Evolutionary conservation across 2,113 vertebrate species (phyloP).

Genomic region (Tricholaema leucomelas): DNA sequence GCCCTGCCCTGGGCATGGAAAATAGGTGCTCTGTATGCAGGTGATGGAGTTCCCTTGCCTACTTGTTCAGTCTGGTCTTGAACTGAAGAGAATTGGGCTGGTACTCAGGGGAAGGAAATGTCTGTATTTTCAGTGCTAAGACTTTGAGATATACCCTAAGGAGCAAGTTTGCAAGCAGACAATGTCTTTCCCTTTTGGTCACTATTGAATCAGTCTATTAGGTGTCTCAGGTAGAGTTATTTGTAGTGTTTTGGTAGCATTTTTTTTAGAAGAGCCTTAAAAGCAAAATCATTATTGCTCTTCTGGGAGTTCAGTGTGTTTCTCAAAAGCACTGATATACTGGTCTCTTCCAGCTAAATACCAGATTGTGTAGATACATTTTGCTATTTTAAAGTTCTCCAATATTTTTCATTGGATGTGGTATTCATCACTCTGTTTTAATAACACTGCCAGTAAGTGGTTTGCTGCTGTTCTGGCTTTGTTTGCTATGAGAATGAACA

Average conservation of each 20-base stretch:
- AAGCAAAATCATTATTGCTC: neutral
- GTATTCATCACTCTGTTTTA: neutral
- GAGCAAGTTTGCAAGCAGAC: neutral
- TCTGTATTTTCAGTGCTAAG: neutral
- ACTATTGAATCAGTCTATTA: neutral
- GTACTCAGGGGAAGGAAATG: neutral
- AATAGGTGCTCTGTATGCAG: neutral
- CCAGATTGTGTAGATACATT: neutral
- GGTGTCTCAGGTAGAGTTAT: accelerated
- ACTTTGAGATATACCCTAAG: neutral
- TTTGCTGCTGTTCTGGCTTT: neutral
- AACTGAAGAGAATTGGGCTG: neutral
- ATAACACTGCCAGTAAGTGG: neutral
- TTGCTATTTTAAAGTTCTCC: neutral
- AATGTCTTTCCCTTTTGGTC: neutral
- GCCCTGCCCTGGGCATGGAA: neutral
- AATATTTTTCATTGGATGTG: neutral
- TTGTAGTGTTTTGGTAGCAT: neutral
- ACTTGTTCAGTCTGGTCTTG: neutral
- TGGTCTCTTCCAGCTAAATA: neutral
- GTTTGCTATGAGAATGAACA: neutral
- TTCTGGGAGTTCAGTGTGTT: neutral
- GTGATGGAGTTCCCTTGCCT: neutral
- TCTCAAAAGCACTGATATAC: neutral
- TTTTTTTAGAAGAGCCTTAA: neutral